phyloP scores from a whole-genome alignment of 2,113 vertebrate genomes.

The Sylvilagus bachmani region DNA sequence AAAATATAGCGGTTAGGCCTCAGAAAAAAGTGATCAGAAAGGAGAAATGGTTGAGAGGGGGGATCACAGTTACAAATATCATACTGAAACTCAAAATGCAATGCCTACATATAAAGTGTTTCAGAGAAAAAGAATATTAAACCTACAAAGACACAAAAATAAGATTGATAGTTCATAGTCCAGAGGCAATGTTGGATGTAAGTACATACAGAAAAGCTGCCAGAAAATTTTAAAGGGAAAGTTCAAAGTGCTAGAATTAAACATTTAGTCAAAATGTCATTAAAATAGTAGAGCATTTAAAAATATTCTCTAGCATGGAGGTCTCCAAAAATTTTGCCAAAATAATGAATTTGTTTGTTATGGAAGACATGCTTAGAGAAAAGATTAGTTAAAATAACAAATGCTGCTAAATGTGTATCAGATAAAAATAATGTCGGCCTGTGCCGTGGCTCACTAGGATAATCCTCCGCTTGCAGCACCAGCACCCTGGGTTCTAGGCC shows the following conservation, averaged over 20 bases:
- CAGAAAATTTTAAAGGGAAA: not conserved
- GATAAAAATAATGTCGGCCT: not conserved
- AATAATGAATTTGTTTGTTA: not conserved
- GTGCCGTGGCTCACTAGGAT: no score
- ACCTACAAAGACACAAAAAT: not conserved
- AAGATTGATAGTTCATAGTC: not conserved
- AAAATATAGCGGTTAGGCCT: not conserved
- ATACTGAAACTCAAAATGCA: not conserved
- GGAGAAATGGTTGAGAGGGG: not conserved
- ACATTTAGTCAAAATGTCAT: not conserved
- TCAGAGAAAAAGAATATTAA: not conserved
- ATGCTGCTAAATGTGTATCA: not conserved
- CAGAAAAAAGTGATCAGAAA: not conserved
- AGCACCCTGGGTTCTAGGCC: no score
- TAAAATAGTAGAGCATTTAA: not conserved
- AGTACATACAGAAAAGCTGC: not conserved
- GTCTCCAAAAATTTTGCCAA: not conserved
- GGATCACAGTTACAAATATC: not conserved
- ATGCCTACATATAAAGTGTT: not conserved
- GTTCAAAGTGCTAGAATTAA: not conserved
- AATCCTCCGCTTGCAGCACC: no score
- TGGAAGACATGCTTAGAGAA: not conserved
- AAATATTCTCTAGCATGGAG: not conserved
- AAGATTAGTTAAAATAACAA: not conserved
- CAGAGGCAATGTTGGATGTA: not conserved